Base-by-base conservation (phyloP, 1,140 invertebrate genomes). In the Cephus cinctus region DNA sequence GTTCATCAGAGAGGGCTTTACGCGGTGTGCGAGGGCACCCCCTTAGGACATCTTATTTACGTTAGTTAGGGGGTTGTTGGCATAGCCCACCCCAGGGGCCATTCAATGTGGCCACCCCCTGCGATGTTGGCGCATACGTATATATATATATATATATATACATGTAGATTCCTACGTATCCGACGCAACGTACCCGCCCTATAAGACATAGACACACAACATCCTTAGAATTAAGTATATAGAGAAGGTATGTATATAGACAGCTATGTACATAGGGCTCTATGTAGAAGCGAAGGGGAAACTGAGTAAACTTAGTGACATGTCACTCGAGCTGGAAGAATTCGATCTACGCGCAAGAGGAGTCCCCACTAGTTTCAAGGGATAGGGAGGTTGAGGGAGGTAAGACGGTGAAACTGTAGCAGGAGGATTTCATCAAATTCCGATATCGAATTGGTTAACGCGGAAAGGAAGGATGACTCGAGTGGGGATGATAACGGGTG, bases 61-160 rank as follows among this genome's bases (percentile, higher is more conserved):
- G 72, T 75, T 73, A 73, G 72, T 75, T 73, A 70, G 69, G 72
- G n/a, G 71, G 69, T 75, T 73, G 69, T 75, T 73, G 69, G 66
- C 63, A 54, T 54, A 69, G 57, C 45, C 3, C 61, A 70, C 72
- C 71, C 67, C 43, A 69, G 69, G 65, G 69, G 62, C 64, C 56
- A 63, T 69, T 71, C 69, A 56, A 56, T 53, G 57, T 38, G 30
- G 47, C 49, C 21, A 5, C 43, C 31, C 20, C 20, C 20, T 50
- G 53, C 16, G 22, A 52, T 46, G 19, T 16, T 9, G 27, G 27
- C 53, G 49, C 50, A 52, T 49, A 54, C 45, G 19, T 49, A 54
- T 16, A 49, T 20, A 42, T 27, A 35, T 44, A 30, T 36, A 25
- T 25, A 30, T 30, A 11, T 30, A 30, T 30, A 30, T n/a, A n/a